Percentiles rank a stretch among this genome's conserved stretches.
phyloP scores from a whole-genome alignment of 2,113 vertebrate genomes.

The Nipponia nippon region DNA sequence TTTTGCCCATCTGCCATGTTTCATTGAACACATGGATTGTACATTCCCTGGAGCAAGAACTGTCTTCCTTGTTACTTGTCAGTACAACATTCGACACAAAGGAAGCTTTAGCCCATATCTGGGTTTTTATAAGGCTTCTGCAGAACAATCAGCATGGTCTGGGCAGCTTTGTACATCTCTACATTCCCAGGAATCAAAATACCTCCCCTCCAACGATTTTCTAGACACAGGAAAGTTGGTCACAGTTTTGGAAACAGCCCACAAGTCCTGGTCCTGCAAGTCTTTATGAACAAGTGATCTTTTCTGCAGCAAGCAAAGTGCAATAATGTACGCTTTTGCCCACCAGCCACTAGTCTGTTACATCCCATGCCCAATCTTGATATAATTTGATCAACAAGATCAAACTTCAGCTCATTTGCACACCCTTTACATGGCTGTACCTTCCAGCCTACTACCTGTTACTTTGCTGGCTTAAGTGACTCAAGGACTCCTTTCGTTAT shows the following conservation, averaged over 20 bases:
- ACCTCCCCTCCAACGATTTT: background rate
- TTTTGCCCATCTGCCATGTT: conserved; percentile 55
- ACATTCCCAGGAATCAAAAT: background rate
- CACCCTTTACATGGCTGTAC: background rate
- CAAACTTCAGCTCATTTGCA: background rate
- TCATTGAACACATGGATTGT: conserved; percentile 49
- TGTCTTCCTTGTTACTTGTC: conserved; percentile 34
- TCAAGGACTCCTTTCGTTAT: background rate
- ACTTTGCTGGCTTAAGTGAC: background rate
- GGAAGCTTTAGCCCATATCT: background rate
- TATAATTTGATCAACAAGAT: background rate
- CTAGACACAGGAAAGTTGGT: background rate
- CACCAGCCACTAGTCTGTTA: background rate
- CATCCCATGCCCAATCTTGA: background rate
- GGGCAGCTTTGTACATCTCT: background rate
- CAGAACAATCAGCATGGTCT: background rate
- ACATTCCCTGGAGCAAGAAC: conserved; percentile 48
- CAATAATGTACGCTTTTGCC: background rate
- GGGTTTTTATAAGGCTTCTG: background rate
- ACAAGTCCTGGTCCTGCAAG: background rate
- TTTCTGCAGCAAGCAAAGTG: background rate
- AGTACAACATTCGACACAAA: background rate
- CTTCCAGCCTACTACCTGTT: background rate
- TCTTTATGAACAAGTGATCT: background rate
- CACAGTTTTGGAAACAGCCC: background rate